phyloP scores from a whole-genome alignment of 2,797 vertebrate genomes.

The Urosaurus nigricauda region DNA sequence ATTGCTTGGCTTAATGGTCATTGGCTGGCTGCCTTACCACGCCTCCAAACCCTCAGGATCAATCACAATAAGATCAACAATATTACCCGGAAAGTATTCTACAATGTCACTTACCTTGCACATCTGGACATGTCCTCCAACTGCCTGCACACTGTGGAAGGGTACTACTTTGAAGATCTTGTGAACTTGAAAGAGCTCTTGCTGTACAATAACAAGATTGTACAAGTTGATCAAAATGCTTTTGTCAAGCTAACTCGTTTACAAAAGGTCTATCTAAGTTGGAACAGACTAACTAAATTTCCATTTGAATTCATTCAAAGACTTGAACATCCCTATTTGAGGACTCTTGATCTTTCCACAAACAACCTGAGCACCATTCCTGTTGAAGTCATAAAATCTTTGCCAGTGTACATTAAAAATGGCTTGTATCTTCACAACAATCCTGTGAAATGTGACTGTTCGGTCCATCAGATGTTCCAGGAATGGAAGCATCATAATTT shows the following conservation, averaged over 20 bases:
- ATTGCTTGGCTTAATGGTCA: slow-evolving; percentile 78
- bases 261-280: slow-evolving; percentile 88
- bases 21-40: slow-evolving; percentile 82
- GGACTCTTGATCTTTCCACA: slow-evolving; percentile 90
- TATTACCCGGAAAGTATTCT: slow-evolving; percentile 81
- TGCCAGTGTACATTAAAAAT: slow-evolving; percentile 83
- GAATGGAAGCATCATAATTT: slow-evolving; percentile 86
- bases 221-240: slow-evolving; percentile 81
- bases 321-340: slow-evolving; percentile 81
- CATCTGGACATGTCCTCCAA: slow-evolving; percentile 95
- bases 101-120: slow-evolving; percentile 83
- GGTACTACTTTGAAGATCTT: slow-evolving; percentile 85
- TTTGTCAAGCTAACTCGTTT: slow-evolving; percentile 82
- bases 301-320: slow-evolving; percentile 88
- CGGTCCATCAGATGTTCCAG: slow-evolving; percentile 85
- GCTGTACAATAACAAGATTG: slow-evolving; percentile 90
- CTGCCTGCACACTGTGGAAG: slow-evolving; percentile 78
- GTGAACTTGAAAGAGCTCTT: slow-evolving; percentile 86
- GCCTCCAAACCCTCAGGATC: slow-evolving; percentile 83
- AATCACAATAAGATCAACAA: slow-evolving; percentile 84
- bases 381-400: slow-evolving; percentile 77
- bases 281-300: slow-evolving; percentile 89
- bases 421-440: slow-evolving; percentile 95
- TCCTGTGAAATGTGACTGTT: slow-evolving; percentile 88
- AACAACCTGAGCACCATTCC: slow-evolving; percentile 87